Percentiles rank a stretch among this genome's conserved stretches.
Conservation (phyloP, 1,140 invertebrate species). For the Centruroides sculpturatus region DNA sequence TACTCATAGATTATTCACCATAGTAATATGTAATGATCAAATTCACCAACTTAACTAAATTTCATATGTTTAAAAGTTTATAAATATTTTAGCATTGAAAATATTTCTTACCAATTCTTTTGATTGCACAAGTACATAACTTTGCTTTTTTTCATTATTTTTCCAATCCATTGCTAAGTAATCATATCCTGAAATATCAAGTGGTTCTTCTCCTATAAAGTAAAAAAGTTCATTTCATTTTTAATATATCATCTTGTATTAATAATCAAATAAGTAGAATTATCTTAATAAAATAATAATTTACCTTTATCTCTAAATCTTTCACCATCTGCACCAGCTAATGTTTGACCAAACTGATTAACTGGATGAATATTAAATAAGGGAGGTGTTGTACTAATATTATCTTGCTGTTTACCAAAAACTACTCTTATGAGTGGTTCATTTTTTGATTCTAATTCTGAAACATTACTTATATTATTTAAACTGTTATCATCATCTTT, state of each 20-base stretch:
- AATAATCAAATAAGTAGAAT: too few relatives aligned
- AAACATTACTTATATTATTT: too few relatives aligned
- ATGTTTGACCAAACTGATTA: constrained; percentile 22
- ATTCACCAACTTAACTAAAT: too few relatives aligned
- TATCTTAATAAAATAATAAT: too few relatives aligned
- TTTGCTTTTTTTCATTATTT: constrained; percentile 27
- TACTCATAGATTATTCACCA: too few relatives aligned
- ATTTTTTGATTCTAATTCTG: too few relatives aligned
- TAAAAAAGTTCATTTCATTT: background rate
- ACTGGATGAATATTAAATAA: constrained; percentile 27
- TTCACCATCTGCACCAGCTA: constrained; percentile 21
- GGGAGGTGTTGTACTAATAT: constrained; percentile 1
- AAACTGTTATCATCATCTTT: too few relatives aligned
- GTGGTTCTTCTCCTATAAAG: constrained; percentile 25
- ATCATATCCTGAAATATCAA: constrained; percentile 25
- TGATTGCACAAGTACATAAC: constrained; percentile 28
- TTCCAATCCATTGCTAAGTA: constrained; percentile 34
- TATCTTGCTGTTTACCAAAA: background rate
- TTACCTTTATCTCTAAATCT: constrained; percentile 25
- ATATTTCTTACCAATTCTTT: constrained; percentile 25
- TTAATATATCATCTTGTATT: too few relatives aligned
- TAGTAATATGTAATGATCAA: too few relatives aligned
- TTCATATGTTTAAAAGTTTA: too few relatives aligned
- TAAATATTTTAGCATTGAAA: too few relatives aligned
- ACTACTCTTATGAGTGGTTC: background rate